Evolutionary conservation across 2,888 invertebrate genomes (phyloP).

Genomic region (Tanypteryx hageni): DNA sequence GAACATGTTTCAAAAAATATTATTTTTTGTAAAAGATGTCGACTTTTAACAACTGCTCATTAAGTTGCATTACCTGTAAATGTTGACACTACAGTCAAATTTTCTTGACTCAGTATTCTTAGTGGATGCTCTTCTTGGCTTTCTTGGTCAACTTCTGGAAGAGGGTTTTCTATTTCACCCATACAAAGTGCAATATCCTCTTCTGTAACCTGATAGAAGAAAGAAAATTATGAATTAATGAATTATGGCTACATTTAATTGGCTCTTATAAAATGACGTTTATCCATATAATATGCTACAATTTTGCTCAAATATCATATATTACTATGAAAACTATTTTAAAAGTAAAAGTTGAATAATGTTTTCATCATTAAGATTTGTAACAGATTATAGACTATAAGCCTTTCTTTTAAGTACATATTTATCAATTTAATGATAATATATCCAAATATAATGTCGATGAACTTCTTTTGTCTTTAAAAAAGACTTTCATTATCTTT

Average conservation of each 20-base stretch:
- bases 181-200: constrained; percentile 94
- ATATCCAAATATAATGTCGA: too few species aligned
- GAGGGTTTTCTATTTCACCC: constrained; percentile 83
- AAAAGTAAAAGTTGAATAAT: too few species aligned
- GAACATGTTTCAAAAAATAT: too few species aligned
- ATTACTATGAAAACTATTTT: too few species aligned
- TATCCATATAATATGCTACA: background rate
- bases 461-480: too few species aligned
- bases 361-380: too few species aligned
- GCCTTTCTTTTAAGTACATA: too few species aligned
- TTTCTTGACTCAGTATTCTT: constrained; percentile 92
- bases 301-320: too few species aligned
- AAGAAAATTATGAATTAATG: background rate
- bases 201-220: constrained; percentile 81
- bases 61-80: constrained; percentile 82
- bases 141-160: constrained; percentile 85
- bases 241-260: background rate
- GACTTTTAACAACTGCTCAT: background rate
- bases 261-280: background rate
- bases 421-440: too few species aligned
- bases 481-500: too few species aligned
- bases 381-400: too few species aligned
- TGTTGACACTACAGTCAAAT: constrained; percentile 92
- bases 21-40: too few species aligned
- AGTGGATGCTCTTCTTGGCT: constrained; percentile 88